Evolutionary conservation across 2,113 vertebrate genomes (phyloP).

Genomic region (Lontra canadensis): DNA sequence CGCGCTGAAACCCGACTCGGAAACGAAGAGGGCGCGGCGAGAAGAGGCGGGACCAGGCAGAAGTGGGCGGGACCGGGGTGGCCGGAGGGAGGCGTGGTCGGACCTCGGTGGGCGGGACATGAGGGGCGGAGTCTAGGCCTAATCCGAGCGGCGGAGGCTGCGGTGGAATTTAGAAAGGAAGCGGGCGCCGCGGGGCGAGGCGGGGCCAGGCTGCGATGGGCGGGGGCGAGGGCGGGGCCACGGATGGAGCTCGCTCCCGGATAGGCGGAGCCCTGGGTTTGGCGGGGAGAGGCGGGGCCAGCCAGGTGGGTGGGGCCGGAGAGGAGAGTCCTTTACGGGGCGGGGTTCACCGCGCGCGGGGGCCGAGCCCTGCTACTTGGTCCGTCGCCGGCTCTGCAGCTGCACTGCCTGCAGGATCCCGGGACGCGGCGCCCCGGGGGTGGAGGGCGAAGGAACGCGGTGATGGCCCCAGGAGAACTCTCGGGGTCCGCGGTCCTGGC

Average conservation of each 20-base stretch:
- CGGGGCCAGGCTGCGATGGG: not conserved
- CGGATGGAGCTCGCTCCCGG: accelerated
- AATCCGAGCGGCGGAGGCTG: accelerated
- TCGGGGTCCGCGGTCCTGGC: constrained; percentile 25
- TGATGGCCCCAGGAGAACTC: constrained; percentile 55
- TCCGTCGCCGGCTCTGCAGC: not conserved
- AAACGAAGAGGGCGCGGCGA: accelerated
- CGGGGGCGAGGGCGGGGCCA: constrained; percentile 5
- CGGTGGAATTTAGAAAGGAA: not conserved
- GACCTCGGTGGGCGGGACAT: not conserved
- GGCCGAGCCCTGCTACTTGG: accelerated
- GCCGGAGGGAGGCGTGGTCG: not conserved
- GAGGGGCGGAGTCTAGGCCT: not conserved
- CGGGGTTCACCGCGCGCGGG: not conserved
- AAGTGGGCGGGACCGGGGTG: not conserved
- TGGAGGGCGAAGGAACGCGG: constrained; percentile 1
- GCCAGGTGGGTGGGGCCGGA: constrained; percentile 47
- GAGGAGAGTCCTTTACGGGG: not conserved
- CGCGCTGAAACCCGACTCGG: accelerated
- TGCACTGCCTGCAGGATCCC: accelerated
- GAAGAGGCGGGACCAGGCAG: not conserved
- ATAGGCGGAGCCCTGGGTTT: accelerated
- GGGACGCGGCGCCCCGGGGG: not conserved
- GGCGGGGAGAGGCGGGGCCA: not conserved
- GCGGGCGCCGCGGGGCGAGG: not conserved